Percentiles rank a stretch among this genome's conserved stretches.
Evolutionary conservation across 2,797 vertebrate genomes (phyloP).

Genomic region (Labeo calbasu): DNA sequence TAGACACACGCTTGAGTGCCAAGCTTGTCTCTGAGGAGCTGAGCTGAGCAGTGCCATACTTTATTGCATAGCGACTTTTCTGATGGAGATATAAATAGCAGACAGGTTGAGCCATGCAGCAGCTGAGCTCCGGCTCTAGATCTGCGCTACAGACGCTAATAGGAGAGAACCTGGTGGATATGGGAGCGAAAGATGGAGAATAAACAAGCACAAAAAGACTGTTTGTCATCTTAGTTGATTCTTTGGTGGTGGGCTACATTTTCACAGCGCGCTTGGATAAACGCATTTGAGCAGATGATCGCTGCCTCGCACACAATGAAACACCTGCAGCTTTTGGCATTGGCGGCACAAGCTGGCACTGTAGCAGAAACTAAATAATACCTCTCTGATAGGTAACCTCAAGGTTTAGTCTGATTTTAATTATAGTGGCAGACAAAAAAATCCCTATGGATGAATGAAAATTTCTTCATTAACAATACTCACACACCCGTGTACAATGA

Average conservation of each 20-base stretch:
- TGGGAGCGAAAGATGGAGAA: constrained; percentile 25
- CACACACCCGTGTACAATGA: neutral
- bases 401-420: constrained; percentile 15
- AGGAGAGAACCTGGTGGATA: constrained; percentile 16
- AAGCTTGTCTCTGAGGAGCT: constrained; percentile 36
- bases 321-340: constrained; percentile 53
- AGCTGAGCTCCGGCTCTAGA: constrained; percentile 54
- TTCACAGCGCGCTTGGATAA: neutral
- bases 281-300: constrained; percentile 17
- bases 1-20: constrained; percentile 24
- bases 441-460: neutral
- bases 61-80: constrained; percentile 49
- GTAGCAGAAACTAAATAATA: constrained; percentile 21
- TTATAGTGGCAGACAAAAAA: neutral
- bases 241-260: constrained; percentile 13
- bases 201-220: constrained; percentile 35
- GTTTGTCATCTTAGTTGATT: constrained; percentile 37
- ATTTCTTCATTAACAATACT: neutral
- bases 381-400: constrained; percentile 25
- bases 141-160: constrained; percentile 37
- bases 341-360: constrained; percentile 2
- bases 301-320: constrained; percentile 26
- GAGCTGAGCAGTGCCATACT: constrained; percentile 39
- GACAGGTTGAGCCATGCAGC: constrained; percentile 53
- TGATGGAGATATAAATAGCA: constrained; percentile 62